Conservation (phyloP, 2,113 vertebrate species). For the Siniperca knerii region DNA sequence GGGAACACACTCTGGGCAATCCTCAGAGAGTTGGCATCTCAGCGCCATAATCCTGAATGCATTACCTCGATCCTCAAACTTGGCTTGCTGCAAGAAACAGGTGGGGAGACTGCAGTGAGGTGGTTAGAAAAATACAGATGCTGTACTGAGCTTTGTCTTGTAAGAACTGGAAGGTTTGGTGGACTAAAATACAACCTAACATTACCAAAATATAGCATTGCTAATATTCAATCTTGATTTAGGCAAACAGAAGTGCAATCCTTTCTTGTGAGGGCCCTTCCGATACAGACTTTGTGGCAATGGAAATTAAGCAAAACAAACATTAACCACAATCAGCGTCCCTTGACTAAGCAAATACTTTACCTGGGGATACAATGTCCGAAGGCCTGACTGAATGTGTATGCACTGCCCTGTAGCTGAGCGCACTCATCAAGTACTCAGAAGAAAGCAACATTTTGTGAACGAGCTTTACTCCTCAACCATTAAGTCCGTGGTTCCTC, state of each 20-base stretch:
- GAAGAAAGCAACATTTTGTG: conserved; percentile 67
- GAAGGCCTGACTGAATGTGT: conserved; percentile 38
- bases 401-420: conserved; percentile 11
- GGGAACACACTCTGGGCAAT: conserved; percentile 6
- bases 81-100: conserved; percentile 21
- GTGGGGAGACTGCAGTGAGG: background rate
- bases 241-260: background rate
- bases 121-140: conserved; percentile 25
- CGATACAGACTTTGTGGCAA: conserved; percentile 1
- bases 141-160: background rate
- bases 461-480: conserved; percentile 64
- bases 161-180: background rate
- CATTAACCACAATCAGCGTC: conserved; percentile 48
- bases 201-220: background rate
- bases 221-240: conserved; percentile 28
- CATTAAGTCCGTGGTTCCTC: conserved; percentile 56
- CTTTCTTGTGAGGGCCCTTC: background rate
- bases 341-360: conserved; percentile 43
- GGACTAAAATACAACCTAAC: background rate
- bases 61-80: conserved; percentile 18
- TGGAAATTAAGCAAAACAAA: conserved; percentile 21
- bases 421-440: conserved; percentile 35
- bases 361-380: conserved; percentile 19
- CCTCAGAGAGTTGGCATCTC: conserved; percentile 19
- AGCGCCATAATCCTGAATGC: conserved; percentile 28